A percentile compares a stretch with the other conserved stretches of the same genome.
These are phyloP conservation scores for Drymodes brunneopygia DNA, from an alignment of 2,113 vertebrate genomes.

Conservation along the genomic window DNA sequence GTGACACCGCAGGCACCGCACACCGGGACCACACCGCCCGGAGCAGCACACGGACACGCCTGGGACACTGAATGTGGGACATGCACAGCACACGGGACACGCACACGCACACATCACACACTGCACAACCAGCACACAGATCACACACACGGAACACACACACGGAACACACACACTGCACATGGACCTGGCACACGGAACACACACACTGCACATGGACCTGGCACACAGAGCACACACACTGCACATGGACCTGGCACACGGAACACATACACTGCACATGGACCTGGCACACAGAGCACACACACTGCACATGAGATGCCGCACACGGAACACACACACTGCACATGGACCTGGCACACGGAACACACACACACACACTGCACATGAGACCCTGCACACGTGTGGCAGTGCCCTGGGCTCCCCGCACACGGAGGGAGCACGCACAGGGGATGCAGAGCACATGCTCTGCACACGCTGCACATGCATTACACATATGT, in stretches of 20 bases:
- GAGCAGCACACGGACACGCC: background rate
- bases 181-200: background rate
- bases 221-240: background rate
- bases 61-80: background rate
- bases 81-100: background rate
- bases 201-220: background rate
- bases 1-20: too few species aligned
- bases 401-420: accelerated
- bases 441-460: accelerated
- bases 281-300: too few species aligned
- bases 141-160: too few species aligned
- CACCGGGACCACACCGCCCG: background rate
- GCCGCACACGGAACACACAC: background rate
- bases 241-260: background rate
- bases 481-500: accelerated
- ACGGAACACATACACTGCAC: background rate
- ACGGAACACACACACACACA: background rate
- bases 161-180: background rate
- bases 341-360: background rate
- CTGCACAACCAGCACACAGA: background rate
- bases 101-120: background rate
- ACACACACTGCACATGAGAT: background rate
- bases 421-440: background rate
- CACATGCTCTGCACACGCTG: background rate
- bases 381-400: background rate